phyloP scores from a whole-genome alignment of 2,797 vertebrate genomes.

The Karalla daura region DNA sequence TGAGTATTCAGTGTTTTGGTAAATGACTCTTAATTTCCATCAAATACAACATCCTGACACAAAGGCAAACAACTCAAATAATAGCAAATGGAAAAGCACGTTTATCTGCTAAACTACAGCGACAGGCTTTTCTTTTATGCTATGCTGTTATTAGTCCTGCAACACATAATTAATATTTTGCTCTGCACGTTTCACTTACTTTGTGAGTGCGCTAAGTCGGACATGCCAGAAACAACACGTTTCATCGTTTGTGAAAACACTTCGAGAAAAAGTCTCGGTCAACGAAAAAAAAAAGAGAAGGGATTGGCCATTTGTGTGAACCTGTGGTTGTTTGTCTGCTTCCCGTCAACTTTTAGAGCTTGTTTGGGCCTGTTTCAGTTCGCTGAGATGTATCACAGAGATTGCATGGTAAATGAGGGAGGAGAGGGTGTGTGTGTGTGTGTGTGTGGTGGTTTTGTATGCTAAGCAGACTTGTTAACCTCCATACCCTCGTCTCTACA shows the following conservation, averaged over 20 bases:
- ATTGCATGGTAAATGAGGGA: neutral
- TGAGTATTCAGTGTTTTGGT: neutral
- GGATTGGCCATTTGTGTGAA: conserved; percentile 35
- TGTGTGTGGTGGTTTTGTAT: conserved; percentile 7
- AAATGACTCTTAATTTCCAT: neutral
- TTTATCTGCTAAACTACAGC: no score
- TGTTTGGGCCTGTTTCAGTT: conserved; percentile 58
- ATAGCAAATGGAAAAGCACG: neutral
- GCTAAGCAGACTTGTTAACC: conserved; percentile 29
- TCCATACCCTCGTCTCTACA: conserved; percentile 3
- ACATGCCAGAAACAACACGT: conserved; percentile 22
- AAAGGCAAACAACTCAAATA: neutral
- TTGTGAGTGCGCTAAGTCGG: neutral
- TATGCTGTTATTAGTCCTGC: conserved; percentile 1
- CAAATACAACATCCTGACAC: neutral
- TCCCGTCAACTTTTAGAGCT: conserved; percentile 24
- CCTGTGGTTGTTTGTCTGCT: conserved; percentile 38
- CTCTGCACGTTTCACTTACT: conserved; percentile 5
- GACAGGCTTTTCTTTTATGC: neutral
- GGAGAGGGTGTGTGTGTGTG: conserved; percentile 16
- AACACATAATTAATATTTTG: neutral
- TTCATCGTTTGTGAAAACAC: no score
- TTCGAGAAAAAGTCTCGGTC: conserved; percentile 46
- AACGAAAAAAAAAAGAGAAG: conserved; percentile 30
- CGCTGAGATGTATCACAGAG: conserved; percentile 23